phyloP scores from a whole-genome alignment of 2,888 invertebrate species.

The Dermolepida albohirtum region DNA sequence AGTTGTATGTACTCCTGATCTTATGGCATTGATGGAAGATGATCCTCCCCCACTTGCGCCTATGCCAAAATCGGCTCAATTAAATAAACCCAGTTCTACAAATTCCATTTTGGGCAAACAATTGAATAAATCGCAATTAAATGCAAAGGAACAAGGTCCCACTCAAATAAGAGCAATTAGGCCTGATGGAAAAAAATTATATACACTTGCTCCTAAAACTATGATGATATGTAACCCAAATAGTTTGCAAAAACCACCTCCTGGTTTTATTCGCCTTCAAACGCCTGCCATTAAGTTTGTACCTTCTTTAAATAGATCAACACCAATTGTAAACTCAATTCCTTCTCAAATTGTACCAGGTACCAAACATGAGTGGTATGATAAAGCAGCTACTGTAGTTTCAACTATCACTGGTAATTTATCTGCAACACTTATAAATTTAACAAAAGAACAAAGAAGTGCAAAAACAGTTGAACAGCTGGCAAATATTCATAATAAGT shows the following conservation, averaged over 20 bases:
- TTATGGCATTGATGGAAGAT: slow-evolving; percentile 52
- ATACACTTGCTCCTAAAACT: slow-evolving; percentile 32
- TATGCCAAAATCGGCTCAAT: slow-evolving; percentile 4
- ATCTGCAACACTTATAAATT: slow-evolving; percentile 66
- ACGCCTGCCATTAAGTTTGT: slow-evolving; percentile 38
- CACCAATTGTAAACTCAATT: slow-evolving; percentile 40
- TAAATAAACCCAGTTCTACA: not conserved
- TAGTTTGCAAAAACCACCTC: slow-evolving; percentile 19
- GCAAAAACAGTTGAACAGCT: slow-evolving; percentile 67
- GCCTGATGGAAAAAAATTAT: slow-evolving; percentile 29
- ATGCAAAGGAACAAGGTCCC: not conserved
- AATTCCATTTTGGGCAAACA: not conserved
- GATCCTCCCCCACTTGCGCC: slow-evolving; percentile 34
- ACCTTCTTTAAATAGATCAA: slow-evolving; percentile 23
- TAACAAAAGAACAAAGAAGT: slow-evolving; percentile 68
- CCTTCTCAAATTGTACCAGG: slow-evolving; percentile 46
- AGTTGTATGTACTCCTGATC: slow-evolving; percentile 75
- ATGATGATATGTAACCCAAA: slow-evolving; percentile 30
- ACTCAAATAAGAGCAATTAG: slow-evolving; percentile 5
- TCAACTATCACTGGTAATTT: slow-evolving; percentile 71
- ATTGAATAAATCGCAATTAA: slow-evolving; percentile 1
- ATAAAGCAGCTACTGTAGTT: slow-evolving; percentile 70
- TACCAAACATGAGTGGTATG: slow-evolving; percentile 68
- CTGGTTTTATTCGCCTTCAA: slow-evolving; percentile 38
- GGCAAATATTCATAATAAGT: slow-evolving; percentile 67